Evolutionary conservation across 1,140 invertebrate species (phyloP).

Genomic region (Drosophila malerkotliana): DNA sequence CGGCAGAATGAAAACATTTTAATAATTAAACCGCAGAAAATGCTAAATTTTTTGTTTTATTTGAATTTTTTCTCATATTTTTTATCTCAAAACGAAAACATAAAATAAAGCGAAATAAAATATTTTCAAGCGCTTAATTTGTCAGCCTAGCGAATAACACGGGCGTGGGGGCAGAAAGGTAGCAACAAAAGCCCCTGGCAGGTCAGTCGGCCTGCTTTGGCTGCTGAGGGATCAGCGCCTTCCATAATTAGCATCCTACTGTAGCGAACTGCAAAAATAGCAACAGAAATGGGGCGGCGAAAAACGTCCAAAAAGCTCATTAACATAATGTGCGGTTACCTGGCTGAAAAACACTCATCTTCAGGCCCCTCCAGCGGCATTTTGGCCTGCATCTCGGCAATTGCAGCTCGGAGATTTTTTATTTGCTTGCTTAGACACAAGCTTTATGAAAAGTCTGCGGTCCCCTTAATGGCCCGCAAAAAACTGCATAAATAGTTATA

Average conservation of each 20-base stretch:
- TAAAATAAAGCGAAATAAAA: slow-evolving; percentile 32
- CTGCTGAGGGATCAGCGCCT: slow-evolving; percentile 28
- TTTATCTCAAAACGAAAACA: slow-evolving; percentile 15
- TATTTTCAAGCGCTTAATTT: slow-evolving; percentile 58
- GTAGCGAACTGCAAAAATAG: slow-evolving; percentile 26
- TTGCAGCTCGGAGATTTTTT: slow-evolving; percentile 33
- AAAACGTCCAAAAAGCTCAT: slow-evolving; percentile 66
- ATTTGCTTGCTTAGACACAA: slow-evolving; percentile 36
- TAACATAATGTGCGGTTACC: slow-evolving; percentile 76
- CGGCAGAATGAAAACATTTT: slow-evolving; percentile 73
- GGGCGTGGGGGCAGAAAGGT: neutral
- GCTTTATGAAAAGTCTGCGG: slow-evolving; percentile 46
- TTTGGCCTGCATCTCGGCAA: slow-evolving; percentile 16
- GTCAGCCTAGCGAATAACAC: slow-evolving; percentile 34
- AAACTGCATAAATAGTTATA: slow-evolving; percentile 25
- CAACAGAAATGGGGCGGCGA: slow-evolving; percentile 30
- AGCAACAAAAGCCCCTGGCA: slow-evolving; percentile 37
- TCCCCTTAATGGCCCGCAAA: slow-evolving; percentile 54
- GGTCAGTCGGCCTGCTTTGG: slow-evolving; percentile 21
- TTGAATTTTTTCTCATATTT: slow-evolving; percentile 1
- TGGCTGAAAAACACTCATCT: slow-evolving; percentile 28
- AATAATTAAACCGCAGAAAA: slow-evolving; percentile 75
- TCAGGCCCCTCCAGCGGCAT: neutral
- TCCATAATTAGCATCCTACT: slow-evolving; percentile 47
- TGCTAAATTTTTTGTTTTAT: slow-evolving; percentile 42